Conservation (phyloP, 2,888 invertebrate genomes). For the Ligdia adustata region DNA sequence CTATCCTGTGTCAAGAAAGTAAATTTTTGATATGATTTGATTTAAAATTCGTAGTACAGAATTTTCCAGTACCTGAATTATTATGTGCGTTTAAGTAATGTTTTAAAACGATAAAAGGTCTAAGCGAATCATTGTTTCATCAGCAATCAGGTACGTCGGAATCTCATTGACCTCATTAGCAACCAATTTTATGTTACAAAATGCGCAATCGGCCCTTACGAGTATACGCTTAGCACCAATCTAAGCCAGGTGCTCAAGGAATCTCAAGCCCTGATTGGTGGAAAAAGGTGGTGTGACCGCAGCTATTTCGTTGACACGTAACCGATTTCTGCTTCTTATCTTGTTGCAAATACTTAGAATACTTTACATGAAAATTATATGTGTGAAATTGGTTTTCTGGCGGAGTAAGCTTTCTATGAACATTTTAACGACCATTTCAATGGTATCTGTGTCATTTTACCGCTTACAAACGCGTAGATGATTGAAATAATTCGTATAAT, state of each 20-base stretch:
- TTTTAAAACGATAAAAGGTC: too few species aligned
- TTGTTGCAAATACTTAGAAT: constrained; percentile 6
- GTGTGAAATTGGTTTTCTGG: constrained; percentile 1
- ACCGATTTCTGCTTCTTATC: constrained; percentile 7
- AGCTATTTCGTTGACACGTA: constrained; percentile 6
- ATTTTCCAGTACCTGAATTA: too few species aligned
- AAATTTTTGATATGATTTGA: too few species aligned
- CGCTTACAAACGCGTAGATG: neutral
- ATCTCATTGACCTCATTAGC: neutral
- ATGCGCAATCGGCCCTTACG: constrained; percentile 2
- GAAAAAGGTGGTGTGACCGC: constrained; percentile 60
- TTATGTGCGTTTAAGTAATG: too few species aligned
- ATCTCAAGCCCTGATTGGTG: constrained; percentile 49
- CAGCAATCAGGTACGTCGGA: too few species aligned
- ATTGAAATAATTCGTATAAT: neutral
- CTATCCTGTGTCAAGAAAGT: too few species aligned
- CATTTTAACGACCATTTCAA: neutral
- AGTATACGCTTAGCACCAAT: constrained; percentile 3
- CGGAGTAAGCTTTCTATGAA: constrained; percentile 5
- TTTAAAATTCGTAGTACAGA: too few species aligned
- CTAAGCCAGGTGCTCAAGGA: constrained; percentile 8
- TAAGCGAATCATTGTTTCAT: too few species aligned
- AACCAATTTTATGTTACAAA: neutral
- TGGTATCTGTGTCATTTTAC: constrained; percentile 1
- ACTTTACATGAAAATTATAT: neutral